phyloP scores from a whole-genome alignment of 1,140 invertebrate genomes.

The Forficula auricularia region DNA sequence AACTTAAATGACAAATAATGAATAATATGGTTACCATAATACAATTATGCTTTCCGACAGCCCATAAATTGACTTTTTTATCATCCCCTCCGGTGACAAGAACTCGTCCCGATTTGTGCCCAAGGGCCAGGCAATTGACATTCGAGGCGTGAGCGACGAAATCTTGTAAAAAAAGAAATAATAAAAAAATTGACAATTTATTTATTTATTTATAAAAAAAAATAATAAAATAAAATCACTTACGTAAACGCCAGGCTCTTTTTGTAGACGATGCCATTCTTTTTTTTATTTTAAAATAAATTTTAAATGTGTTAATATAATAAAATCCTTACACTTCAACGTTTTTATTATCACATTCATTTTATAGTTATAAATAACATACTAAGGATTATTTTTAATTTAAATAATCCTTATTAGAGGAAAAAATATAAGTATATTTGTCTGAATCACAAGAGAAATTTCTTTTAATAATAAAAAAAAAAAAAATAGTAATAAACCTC shows the following conservation, averaged over 20 bases:
- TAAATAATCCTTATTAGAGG: not conserved
- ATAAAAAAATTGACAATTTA: conserved; percentile 3
- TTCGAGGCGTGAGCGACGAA: conserved; percentile 74
- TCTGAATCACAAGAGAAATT: no score
- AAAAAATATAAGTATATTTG: no score
- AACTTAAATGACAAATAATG: no score
- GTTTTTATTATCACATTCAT: not conserved
- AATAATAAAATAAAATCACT: conserved; percentile 13
- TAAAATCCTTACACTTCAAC: conserved; percentile 5
- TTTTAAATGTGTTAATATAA: conserved; percentile 20
- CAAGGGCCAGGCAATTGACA: conserved; percentile 78
- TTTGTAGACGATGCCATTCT: conserved; percentile 39
- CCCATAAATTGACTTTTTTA: conserved; percentile 95
- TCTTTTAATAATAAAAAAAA: no score
- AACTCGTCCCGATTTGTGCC: conserved; percentile 77
- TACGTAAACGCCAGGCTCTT: conserved; percentile 28
- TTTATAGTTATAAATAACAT: no score
- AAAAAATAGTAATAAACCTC: conserved; percentile 6
- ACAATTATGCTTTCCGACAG: conserved; percentile 84
- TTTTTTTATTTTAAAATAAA: conserved; percentile 22
- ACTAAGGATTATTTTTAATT: no score
- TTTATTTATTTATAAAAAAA: not conserved
- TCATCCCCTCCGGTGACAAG: conserved; percentile 93
- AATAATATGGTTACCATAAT: conserved; percentile 94
- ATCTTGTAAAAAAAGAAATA: conserved; percentile 51